phyloP scores from a whole-genome alignment of 1,140 invertebrate genomes.

The Drosophila virilis region DNA sequence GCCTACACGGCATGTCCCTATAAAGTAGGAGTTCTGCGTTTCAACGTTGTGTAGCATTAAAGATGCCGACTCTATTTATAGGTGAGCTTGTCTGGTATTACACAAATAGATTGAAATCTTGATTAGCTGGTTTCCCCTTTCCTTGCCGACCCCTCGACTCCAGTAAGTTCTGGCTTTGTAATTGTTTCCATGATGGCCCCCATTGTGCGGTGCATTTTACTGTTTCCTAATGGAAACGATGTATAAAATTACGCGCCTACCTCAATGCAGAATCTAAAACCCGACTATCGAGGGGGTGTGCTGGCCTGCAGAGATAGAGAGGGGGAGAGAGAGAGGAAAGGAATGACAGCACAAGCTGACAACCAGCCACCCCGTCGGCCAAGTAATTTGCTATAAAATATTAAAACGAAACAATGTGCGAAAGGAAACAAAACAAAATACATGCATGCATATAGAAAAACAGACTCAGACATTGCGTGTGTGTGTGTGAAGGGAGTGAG shows the following conservation, averaged over 20 bases:
- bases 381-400: conserved; percentile 64
- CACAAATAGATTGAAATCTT: background rate
- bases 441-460: conserved; percentile 23
- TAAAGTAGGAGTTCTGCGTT: conserved; percentile 5
- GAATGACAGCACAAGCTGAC: background rate
- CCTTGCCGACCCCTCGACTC: background rate
- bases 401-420: conserved; percentile 68
- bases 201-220: conserved; percentile 56
- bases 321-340: background rate
- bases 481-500: too few relatives aligned
- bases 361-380: conserved; percentile 10
- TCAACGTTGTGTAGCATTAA: conserved; percentile 19
- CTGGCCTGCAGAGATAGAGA: too few relatives aligned
- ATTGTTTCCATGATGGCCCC: conserved; percentile 50
- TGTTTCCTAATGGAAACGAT: conserved; percentile 67
- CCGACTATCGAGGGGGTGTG: background rate
- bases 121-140: background rate
- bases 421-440: conserved; percentile 66
- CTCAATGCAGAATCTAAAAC: conserved; percentile 37
- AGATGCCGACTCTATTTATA: conserved; percentile 35
- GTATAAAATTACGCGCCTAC: conserved; percentile 68
- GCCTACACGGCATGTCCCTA: conserved; percentile 13
- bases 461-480: conserved; percentile 25
- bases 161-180: conserved; percentile 11
- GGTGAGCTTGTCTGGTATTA: background rate